Base-by-base conservation (phyloP, 2,888 invertebrate species). In the Periphyllus acericola region DNA sequence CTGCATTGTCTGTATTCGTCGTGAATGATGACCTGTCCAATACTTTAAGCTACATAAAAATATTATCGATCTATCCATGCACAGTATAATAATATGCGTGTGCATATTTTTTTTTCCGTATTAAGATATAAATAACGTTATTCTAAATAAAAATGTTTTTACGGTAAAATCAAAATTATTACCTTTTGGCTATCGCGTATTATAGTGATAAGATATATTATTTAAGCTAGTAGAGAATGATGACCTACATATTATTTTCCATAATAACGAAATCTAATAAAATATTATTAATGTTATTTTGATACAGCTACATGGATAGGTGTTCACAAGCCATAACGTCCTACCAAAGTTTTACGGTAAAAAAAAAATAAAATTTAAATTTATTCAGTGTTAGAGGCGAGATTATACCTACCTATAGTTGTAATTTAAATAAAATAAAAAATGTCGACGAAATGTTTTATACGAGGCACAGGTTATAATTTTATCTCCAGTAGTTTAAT, bases 1-100 rank as follows among this genome's bases (percentile, higher is more conserved):
- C 40, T 60, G 60, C 55, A 60, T 81, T 80, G 79, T 80, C 74
- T 55, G 72, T 34, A 32, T 80, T 21, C 29, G 32, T 74, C 11
- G 87, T 87, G 87, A 87, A 87, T 87, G 87, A 87, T 87, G 87
- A 87, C 87, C 87, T 75, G 87, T 87, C 87, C 87, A 81, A 87
- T 87, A 87, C 74, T 87, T 74, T 74, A 81, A 72, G 60, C 81
- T 19, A 80, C 80, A 74, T 81, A 87, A 74, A 80, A 87, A 74
- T 81, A 81, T 60, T 81, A 87, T 85, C 84, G 76, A 85, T 68
- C 25, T 78, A 83, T 55, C 55, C 74, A 32, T 75, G 19, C 36
- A 74, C 72, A 83, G 74, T 83, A 34, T 32, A 36, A 34, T 78
- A 46, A 32, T 9, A 29, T 21, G 55, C 21, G 32, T 75, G 19